Base-by-base conservation (phyloP, 2,113 vertebrate species). In the Benitochromis conjunctus region DNA sequence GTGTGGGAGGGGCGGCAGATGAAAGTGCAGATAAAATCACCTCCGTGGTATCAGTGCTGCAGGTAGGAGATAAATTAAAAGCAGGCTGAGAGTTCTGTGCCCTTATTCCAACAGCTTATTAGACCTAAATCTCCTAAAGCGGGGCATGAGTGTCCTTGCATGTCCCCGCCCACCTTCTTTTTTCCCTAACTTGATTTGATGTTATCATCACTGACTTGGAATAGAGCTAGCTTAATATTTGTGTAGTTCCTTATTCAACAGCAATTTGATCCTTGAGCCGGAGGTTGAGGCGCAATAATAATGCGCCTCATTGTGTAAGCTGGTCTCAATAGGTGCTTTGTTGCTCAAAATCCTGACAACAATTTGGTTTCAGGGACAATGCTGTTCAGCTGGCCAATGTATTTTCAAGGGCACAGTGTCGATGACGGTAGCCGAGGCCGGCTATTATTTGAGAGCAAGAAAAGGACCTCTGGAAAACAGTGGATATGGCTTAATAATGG, bases 261-360 rank as follows among this genome's bases (percentile, higher is more conserved):
- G 83, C 91, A 90, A 91, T 92, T 93, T 91, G 88, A 88, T 88
- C 87, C 84, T 84, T 74, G 87, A 90, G 90, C 85, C 9, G 31
- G 79, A 83, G 80, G 80, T 82, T 55, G 82, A 82, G 85, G 80
- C 31, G 6, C 56, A 19, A 41, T 79, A 80, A 91, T 86, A 86
- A 93, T 38, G 80, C 79, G 19, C 60, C 85, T 86, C 69, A 90
- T 89, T 88, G 87, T 88, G 86, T 55, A 55, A 53, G 84, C n/a
- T 5, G 71, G 29, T 81, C 92, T 93, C 89, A 91, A 85, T 83
- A 53, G 87, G 76, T 16, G 86, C 89, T 91, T 83, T 88, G 90
- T 82, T 86, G 83, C 79, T 84, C 46, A 21, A 78, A 92, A 85
- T 82, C 86, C 74, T 14, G 69, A 82, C 85, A 81, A 81, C 80